Evolutionary conservation across 1,140 invertebrate genomes (phyloP).

Genomic region (Lysiphlebus fabarum): DNA sequence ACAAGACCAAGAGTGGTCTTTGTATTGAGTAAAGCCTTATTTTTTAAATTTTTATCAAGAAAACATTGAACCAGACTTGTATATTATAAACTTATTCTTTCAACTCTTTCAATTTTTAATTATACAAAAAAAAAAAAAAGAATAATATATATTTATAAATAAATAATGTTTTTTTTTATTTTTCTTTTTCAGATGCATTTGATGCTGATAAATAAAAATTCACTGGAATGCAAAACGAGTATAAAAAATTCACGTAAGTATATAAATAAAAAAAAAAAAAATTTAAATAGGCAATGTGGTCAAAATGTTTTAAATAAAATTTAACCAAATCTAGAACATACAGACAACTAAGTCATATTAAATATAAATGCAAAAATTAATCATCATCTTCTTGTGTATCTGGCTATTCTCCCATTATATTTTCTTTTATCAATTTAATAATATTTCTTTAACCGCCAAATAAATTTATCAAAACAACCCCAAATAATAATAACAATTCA

Average conservation of each 20-base stretch:
- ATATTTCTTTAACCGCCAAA: background rate
- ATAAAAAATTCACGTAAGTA: constrained; percentile 5
- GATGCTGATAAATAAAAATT: constrained; percentile 15
- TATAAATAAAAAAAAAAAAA: constrained; percentile 1
- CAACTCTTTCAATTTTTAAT: no score
- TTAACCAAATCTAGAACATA: constrained; percentile 12
- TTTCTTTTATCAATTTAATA: background rate
- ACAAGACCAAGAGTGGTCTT: no score
- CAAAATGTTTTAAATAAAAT: constrained; percentile 15
- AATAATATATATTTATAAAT: no score
- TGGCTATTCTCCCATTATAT: constrained; percentile 12
- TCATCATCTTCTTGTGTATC: constrained; percentile 11
- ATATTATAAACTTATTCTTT: no score
- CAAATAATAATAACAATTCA: no score
- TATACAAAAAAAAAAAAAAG: no score
- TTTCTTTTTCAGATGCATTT: constrained; percentile 6
- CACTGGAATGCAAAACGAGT: constrained; percentile 11
- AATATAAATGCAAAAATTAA: background rate
- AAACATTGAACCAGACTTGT: no score
- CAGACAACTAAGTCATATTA: no score
- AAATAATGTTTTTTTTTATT: background rate
- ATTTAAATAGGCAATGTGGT: constrained; percentile 18
- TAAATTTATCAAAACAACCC: no score
- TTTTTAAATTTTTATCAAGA: no score
- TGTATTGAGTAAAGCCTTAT: no score